Percentiles rank a stretch among this genome's conserved stretches.
Evolutionary conservation across 2,888 invertebrate genomes (phyloP).

Genomic region (Seira sanloemensis): DNA sequence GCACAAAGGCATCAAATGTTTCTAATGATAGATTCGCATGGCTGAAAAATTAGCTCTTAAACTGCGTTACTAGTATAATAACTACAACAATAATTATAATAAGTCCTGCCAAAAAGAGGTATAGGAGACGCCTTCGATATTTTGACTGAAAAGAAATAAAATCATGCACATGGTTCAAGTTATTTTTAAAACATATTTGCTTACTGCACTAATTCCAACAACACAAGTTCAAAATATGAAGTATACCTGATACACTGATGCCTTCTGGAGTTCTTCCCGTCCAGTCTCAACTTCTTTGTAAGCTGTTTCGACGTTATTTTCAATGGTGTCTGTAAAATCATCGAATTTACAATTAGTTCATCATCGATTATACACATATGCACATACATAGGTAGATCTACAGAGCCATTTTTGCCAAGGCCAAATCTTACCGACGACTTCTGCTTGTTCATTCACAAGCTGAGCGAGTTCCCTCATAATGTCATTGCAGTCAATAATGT

Average conservation of each 20-base stretch:
- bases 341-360: too few relatives aligned
- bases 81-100: slow-evolving; percentile 83
- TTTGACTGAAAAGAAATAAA: slow-evolving; percentile 75
- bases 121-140: slow-evolving; percentile 85
- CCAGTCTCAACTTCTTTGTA: slow-evolving; percentile 87
- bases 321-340: slow-evolving; percentile 83
- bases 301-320: slow-evolving; percentile 86
- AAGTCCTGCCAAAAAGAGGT: slow-evolving; percentile 82
- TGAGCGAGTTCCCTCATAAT: slow-evolving; percentile 87
- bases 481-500: slow-evolving; percentile 88
- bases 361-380: too few relatives aligned
- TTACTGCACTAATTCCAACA: slow-evolving; percentile 7
- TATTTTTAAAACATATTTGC: too few relatives aligned
- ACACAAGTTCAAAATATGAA: background rate
- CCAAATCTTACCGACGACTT: slow-evolving; percentile 84
- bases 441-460: slow-evolving; percentile 84
- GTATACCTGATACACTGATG: slow-evolving; percentile 84
- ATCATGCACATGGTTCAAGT: background rate
- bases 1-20: background rate
- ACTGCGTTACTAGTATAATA: slow-evolving; percentile 80
- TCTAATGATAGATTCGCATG: too few relatives aligned
- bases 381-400: too few relatives aligned
- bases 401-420: too few relatives aligned
- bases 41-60: slow-evolving; percentile 65
- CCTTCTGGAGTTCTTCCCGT: slow-evolving; percentile 86